Evolutionary conservation across 2,888 invertebrate species (phyloP).

Genomic region (Ctena decussata): DNA sequence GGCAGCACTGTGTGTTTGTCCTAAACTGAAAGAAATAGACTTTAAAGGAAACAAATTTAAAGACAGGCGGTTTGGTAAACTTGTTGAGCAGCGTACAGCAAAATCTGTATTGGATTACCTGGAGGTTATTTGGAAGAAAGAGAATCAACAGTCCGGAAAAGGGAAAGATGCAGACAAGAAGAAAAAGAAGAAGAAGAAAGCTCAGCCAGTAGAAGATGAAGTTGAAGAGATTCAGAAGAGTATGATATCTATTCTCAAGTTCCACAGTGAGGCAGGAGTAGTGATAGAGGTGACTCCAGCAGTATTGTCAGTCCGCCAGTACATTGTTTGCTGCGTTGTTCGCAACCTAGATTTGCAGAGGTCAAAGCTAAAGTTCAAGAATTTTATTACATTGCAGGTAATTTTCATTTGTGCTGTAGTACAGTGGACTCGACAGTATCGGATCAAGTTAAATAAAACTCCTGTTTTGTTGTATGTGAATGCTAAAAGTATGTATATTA

Average conservation of each 20-base stretch:
- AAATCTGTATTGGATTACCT: conserved; percentile 93
- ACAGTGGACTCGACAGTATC: no score
- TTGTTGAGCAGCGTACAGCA: conserved; percentile 90
- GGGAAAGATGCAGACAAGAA: conserved; percentile 66
- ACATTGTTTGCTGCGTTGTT: conserved; percentile 92
- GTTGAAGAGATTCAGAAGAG: conserved; percentile 87
- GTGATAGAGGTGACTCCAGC: conserved; percentile 75
- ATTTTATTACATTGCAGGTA: conserved; percentile 92
- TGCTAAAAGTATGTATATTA: no score
- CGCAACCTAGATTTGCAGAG: conserved; percentile 89
- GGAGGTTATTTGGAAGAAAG: conserved; percentile 87
- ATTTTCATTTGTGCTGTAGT: no score
- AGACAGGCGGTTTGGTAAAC: conserved; percentile 92
- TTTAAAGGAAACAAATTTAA: conserved; percentile 92
- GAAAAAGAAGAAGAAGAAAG: conserved; percentile 73
- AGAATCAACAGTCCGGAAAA: conserved; percentile 70
- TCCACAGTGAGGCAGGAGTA: conserved; percentile 78
- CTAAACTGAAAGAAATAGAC: conserved; percentile 93
- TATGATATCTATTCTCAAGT: conserved; percentile 84
- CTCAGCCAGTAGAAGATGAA: conserved; percentile 70
- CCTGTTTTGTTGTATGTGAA: no score
- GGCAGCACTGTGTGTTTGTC: conserved; percentile 90
- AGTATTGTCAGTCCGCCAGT: conserved; percentile 90
- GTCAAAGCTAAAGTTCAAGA: conserved; percentile 90
- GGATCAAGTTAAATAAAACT: no score